Conservation (phyloP, 1,140 invertebrate species). For the Drosophila takahashii region DNA sequence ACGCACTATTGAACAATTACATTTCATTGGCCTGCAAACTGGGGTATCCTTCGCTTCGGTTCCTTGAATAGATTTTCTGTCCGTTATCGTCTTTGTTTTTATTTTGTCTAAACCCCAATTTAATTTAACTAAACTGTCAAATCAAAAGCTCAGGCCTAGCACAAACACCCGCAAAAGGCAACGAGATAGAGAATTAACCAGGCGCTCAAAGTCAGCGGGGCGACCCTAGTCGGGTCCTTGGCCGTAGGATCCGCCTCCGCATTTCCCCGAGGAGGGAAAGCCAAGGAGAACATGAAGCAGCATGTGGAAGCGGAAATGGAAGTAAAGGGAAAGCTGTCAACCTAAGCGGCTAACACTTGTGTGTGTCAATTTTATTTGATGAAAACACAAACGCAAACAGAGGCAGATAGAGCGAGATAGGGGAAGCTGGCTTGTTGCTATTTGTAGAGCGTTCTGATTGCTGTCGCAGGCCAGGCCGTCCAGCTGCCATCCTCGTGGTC, state of each 20-base stretch:
- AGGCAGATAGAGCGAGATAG: conserved; percentile 19
- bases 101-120: conserved; percentile 63
- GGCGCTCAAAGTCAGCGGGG: conserved; percentile 67
- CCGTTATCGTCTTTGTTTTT: conserved; percentile 38
- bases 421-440: conserved; percentile 72
- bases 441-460: conserved; percentile 81
- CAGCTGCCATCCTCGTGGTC: conserved; percentile 52
- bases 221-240: conserved; percentile 10
- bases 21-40: too few relatives aligned
- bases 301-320: conserved; percentile 19
- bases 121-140: conserved; percentile 83
- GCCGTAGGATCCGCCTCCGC: conserved; percentile 21
- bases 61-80: background rate
- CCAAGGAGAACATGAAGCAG: conserved; percentile 3
- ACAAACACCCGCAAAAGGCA: conserved; percentile 10
- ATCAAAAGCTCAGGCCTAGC: conserved; percentile 71
- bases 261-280: conserved; percentile 13
- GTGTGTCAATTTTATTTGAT: conserved; percentile 83
- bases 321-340: conserved; percentile 58
- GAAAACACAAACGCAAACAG: conserved; percentile 79
- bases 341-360: conserved; percentile 82
- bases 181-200: conserved; percentile 64
- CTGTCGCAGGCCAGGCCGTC: conserved; percentile 60
- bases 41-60: background rate
- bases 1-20: too few relatives aligned